Conservation (phyloP, 2,888 invertebrate genomes). For the Odontocolon sp. region DNA sequence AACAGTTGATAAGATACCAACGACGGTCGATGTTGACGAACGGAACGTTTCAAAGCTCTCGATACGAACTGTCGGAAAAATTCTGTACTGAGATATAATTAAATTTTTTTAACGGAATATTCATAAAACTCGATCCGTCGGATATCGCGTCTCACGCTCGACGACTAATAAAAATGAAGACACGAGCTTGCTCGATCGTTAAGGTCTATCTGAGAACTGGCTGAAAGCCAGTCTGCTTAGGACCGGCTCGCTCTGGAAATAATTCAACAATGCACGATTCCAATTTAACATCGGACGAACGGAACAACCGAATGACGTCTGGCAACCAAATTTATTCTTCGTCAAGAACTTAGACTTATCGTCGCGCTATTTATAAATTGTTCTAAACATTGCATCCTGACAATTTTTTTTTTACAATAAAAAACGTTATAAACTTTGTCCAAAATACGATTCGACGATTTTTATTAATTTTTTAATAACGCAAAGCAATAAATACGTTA, state of each 20-base stretch:
- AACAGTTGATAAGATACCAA: constrained; percentile 26
- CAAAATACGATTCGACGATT: too few relatives aligned
- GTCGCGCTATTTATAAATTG: background rate
- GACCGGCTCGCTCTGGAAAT: constrained; percentile 67
- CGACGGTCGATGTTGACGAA: background rate
- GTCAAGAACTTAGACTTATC: background rate
- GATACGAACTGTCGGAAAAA: too few relatives aligned
- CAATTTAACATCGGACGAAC: constrained; percentile 55
- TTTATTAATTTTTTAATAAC: too few relatives aligned
- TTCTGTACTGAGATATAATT: too few relatives aligned
- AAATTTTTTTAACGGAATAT: too few relatives aligned
- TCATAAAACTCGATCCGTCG: too few relatives aligned
- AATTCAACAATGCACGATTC: constrained; percentile 59
- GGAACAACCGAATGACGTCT: constrained; percentile 1
- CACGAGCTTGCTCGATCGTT: background rate
- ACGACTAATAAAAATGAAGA: background rate
- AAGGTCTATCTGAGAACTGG: constrained; percentile 52
- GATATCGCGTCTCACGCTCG: too few relatives aligned
- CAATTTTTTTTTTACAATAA: too few relatives aligned
- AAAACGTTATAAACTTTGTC: too few relatives aligned
- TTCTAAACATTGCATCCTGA: background rate
- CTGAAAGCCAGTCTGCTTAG: constrained; percentile 60
- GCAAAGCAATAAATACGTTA: too few relatives aligned
- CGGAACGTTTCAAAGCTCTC: background rate
- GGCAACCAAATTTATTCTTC: background rate